Conservation (phyloP, 2,113 vertebrate genomes). For the Lethenteron reissneri region DNA sequence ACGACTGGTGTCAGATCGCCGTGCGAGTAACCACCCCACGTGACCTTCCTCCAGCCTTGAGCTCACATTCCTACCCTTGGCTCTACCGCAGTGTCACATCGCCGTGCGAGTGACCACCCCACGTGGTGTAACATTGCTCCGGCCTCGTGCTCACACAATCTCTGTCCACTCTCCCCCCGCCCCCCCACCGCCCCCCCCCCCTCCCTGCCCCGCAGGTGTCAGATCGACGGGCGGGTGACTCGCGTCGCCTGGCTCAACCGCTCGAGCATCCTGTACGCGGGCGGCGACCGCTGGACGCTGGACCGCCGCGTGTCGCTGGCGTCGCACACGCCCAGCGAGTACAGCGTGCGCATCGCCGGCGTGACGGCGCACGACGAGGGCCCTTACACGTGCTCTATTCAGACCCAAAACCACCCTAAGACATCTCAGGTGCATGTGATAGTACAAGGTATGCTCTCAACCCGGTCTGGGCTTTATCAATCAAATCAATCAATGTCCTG, state of each 20-base stretch:
- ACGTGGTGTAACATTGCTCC: too few relatives aligned
- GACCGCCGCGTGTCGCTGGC: conserved; percentile 46
- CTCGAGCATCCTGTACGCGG: conserved; percentile 63
- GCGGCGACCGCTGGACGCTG: conserved; percentile 63
- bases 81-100: too few relatives aligned
- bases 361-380: conserved; percentile 56
- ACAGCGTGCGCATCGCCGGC: conserved; percentile 48
- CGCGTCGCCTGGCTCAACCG: conserved; percentile 73
- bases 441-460: conserved; percentile 43
- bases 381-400: conserved; percentile 63
- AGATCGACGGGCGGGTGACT: conserved; percentile 54
- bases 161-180: too few relatives aligned
- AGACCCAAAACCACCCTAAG: conserved; percentile 52
- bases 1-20: too few relatives aligned
- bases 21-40: too few relatives aligned
- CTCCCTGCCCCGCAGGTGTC: conserved; percentile 29
- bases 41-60: too few relatives aligned
- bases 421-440: conserved; percentile 64
- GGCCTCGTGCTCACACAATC: too few relatives aligned
- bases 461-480: background rate
- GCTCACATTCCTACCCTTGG: too few relatives aligned
- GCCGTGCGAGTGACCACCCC: too few relatives aligned
- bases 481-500: too few relatives aligned
- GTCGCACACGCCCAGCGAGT: conserved; percentile 48
- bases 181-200: background rate